Evolutionary conservation across 2,888 invertebrate species (phyloP).

Genomic region (Ophion costatus): DNA sequence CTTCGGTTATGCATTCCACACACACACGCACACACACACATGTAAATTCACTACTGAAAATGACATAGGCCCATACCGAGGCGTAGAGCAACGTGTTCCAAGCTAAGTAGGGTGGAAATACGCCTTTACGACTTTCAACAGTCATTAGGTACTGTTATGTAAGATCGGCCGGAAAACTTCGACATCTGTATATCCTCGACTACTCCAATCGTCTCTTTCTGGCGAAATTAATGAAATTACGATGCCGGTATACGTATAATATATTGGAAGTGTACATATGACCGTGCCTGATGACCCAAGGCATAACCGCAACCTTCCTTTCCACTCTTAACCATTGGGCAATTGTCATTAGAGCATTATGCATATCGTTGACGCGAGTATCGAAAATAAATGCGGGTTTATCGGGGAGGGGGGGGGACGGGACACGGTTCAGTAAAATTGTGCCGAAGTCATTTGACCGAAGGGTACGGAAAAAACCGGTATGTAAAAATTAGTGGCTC

Average conservation of each 20-base stretch:
- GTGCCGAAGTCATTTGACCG: background rate
- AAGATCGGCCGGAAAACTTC: conserved; percentile 42
- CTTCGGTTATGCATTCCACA: conserved; percentile 15
- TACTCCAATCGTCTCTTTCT: conserved; percentile 32
- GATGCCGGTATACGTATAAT: conserved; percentile 27
- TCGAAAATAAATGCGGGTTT: conserved; percentile 47
- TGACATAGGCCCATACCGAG: background rate
- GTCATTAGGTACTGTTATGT: conserved; percentile 4
- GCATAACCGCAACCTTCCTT: conserved; percentile 59
- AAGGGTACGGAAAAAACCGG: background rate
- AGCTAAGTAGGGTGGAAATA: background rate
- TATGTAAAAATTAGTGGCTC: background rate
- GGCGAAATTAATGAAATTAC: conserved; percentile 61
- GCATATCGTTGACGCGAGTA: conserved; percentile 48
- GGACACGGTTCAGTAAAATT: background rate
- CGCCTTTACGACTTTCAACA: conserved; percentile 3
- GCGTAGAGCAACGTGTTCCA: background rate
- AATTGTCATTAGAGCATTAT: conserved; percentile 33
- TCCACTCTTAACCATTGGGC: conserved; percentile 66
- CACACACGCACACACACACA: background rate
- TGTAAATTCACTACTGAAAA: background rate
- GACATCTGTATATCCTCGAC: conserved; percentile 73
- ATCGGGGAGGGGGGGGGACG: too few species aligned
- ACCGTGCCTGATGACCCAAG: conserved; percentile 35
- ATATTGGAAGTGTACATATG: background rate